Evolutionary conservation across 1,140 invertebrate species (phyloP), one percentile per base, ranked within the genome.

Genomic region (Drosophila nigromelanica): DNA sequence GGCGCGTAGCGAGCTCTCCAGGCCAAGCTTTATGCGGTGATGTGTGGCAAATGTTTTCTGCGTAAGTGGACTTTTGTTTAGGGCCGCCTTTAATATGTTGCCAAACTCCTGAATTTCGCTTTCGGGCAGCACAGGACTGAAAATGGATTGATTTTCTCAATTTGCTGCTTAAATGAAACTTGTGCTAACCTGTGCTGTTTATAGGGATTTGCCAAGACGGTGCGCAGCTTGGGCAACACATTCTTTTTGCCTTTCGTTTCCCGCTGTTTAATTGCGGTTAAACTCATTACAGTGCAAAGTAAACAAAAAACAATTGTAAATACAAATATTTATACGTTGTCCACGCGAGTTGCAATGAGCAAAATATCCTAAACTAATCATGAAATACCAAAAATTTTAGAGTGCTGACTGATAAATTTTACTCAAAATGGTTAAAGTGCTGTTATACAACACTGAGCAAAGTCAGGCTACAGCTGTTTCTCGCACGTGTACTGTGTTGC

Each of bases 231-330:
- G 3, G 83, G 83, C 11, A 89, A 10, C 1, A 48, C 12, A n/a
- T 89, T 89, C 14, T 78, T 89, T 8, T 83, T 89, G 40, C 83
- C 79, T 45, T 89, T 89, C 1, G 48, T 6, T 61, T 89, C 83
- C n/a, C 63, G 82, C 30, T 80, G 18, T 42, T 80, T 89, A 24
- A 89, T 77, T 33, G 40, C 77, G 0, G 83, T 14, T 30, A 89
- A 78, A 45, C 76, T 89, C 83, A 89, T 87, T 43, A 18, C 21
- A 50, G 40, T 12, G 15, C 5, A 39, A 56, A 62, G 6, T 40
- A 56, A 69, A 69, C 10, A 42, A 15, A 7, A 52, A 35, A 2
- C 0, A 10, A 3, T 35, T 35, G 2, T 15, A 59, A 52, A 52
- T 54, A 12, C 8, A 14, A 21, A 39, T 27, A 27, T 27, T 27